A percentile compares a stretch with the other conserved stretches of the same genome.
phyloP scores from a whole-genome alignment of 1,140 invertebrate genomes.

The Episyrphus balteatus region DNA sequence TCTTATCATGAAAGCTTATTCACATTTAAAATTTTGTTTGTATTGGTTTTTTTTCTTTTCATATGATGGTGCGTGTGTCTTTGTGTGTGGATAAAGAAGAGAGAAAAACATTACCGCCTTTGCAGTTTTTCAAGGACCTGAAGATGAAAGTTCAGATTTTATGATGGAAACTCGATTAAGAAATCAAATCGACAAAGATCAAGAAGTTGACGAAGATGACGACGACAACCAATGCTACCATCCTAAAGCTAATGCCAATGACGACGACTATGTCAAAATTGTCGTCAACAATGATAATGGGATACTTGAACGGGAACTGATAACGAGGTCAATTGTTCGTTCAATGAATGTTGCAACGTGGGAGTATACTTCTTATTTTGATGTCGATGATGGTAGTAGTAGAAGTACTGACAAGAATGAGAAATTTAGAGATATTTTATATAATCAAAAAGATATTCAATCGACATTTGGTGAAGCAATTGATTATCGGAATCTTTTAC shows the following conservation, averaged over 20 bases:
- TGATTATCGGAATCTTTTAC: too few relatives aligned
- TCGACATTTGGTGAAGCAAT: neutral
- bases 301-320: neutral
- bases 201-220: too few relatives aligned
- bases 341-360: constrained; percentile 1
- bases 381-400: too few relatives aligned
- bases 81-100: neutral
- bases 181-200: neutral
- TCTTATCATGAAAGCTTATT: too few relatives aligned
- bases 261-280: neutral
- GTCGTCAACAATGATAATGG: neutral
- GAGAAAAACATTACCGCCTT: neutral
- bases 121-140: constrained; percentile 4
- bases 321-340: constrained; percentile 8
- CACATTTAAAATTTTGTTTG: too few relatives aligned
- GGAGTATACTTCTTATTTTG: neutral
- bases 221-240: too few relatives aligned
- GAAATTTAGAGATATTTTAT: too few relatives aligned
- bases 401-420: too few relatives aligned
- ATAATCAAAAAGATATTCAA: too few relatives aligned
- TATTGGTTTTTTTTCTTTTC: too few relatives aligned
- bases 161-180: constrained; percentile 12
- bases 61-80: too few relatives aligned
- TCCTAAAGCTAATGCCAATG: neutral
- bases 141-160: constrained; percentile 10